Percentiles rank a stretch among this genome's conserved stretches.
These are phyloP conservation scores for Engystomops pustulosus DNA, from an alignment of 2,113 vertebrate species.

Conservation along the genomic window DNA sequence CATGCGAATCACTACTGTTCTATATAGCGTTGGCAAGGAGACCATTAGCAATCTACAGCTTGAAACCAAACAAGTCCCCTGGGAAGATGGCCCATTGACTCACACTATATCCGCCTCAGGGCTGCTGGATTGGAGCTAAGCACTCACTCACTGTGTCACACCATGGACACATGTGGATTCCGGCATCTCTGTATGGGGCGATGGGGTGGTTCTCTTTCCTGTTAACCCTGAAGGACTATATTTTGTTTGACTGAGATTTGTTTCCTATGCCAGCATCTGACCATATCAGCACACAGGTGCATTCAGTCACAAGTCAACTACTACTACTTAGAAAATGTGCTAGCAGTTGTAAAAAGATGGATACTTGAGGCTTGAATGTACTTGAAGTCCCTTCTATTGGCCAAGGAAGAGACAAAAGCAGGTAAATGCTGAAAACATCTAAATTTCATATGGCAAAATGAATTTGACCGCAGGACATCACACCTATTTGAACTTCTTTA, in stretches of 20 bases:
- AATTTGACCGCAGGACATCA: no score
- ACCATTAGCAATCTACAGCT: conserved; percentile 47
- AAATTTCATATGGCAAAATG: no score
- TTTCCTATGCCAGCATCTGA: background rate
- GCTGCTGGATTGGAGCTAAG: conserved; percentile 50
- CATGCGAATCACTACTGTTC: conserved; percentile 49
- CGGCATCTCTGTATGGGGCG: conserved; percentile 55
- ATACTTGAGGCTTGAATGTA: no score
- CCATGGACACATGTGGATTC: conserved; percentile 57
- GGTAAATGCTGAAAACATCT: no score
- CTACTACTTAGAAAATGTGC: background rate
- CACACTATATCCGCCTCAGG: conserved; percentile 52
- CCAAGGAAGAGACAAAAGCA: no score
- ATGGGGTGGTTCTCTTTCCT: conserved; percentile 38
- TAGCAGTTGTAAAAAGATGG: background rate
- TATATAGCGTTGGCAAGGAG: conserved; percentile 57
- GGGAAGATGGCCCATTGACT: conserved; percentile 40
- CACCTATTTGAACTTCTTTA: no score
- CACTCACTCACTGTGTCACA: conserved; percentile 23
- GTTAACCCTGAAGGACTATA: conserved; percentile 47
- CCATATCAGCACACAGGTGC: background rate
- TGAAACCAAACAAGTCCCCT: conserved; percentile 56
- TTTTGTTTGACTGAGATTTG: conserved; percentile 37
- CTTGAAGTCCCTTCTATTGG: no score
- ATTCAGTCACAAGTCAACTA: background rate